Base-by-base conservation (phyloP, 2,113 vertebrate species). In the Plotosus lineatus region DNA sequence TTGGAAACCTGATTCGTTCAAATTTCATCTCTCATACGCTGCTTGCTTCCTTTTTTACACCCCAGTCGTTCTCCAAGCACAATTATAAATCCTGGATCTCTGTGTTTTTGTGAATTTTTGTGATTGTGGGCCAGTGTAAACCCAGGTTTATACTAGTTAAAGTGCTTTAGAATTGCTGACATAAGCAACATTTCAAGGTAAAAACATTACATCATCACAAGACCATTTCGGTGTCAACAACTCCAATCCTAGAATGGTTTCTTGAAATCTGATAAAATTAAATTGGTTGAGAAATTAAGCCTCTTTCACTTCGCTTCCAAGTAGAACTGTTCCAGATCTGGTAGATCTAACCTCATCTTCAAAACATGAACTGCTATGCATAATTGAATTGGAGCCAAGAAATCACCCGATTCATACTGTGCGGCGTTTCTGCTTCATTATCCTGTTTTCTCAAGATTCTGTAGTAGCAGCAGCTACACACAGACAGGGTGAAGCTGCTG, bases 401-500 rank as follows among this genome's bases (percentile, higher is more conserved):
- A 68, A 65, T 58, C 33, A 55, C 26, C 61, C 31, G 38, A 9
- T 46, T 61, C 55, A 60, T 44, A 58, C 38, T 26, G 36, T 46
- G 55, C 36, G 9, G 36, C 26, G 26, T 4, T 63, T 77, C 87
- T 88, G 89, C 81, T 82, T 56, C 85, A 84, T 89, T 88, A 86
- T 82, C 73, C 79, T 44, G 87, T 81, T 55, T 8, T 80, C 77
- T 83, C 63, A 53, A 75, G 40, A 40, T 14, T 2, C 15, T 11
- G 31, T 71, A 80, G 31, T 71, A 80, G 26, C 76, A 56, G 75
- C 87, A 87, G 85, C 50, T 82, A 79, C 77, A 53, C 82, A 31
- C 66, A 80, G 87, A 78, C 26, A 31, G 15, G 88, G 90, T 86
- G 90, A 89, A 89, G 90, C 91, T 90, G 91, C 82, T 89, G 89